Base-by-base conservation (phyloP, 2,888 invertebrate genomes). In the Amphipyra tragopoginis region DNA sequence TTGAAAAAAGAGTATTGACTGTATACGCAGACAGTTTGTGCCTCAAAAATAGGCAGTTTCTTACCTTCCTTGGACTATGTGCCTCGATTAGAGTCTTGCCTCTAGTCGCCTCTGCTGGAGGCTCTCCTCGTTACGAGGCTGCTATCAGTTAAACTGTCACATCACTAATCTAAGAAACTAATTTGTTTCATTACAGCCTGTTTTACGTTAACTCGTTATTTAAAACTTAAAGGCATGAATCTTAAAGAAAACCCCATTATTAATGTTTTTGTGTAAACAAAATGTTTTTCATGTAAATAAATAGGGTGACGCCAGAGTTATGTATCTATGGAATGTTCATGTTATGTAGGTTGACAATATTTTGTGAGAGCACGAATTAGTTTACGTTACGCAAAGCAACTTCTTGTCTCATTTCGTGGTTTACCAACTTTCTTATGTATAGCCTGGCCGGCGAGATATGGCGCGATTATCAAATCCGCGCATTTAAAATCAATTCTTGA, bases 241-340 rank as follows among this genome's bases (percentile, higher is more conserved):
- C 8, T 14, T 40, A 40, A 21, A 34, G 43, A 45, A 66, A 77
- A 76, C 73, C 70, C 75, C 71, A 69, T 65, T 52, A 57, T 58
- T 42, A 58, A 54, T 45, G 53, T 44, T 15, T 75, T 65, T 48
- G 15, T 56, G 49, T 59, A 48, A 56, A 67, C 54, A 53, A 44
- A 40, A n/a, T 45, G 47, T 65, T 63, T 67, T 52, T 62, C 57
- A 51, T 44, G 64, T 70, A 70, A 63, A 70, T 74, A 69, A 57
- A 42, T 48, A 29, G 42, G 40, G 38, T 26, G 55, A 54, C 39
- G 51, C 48, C 43, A 57, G 43, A 45, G 11, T 49, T 15, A 13
- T 48, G n/a, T 47, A 26, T 45, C 9, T 47, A 26, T 50, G 7
- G 7, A 69, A 40, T 43, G 10, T 47, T 53, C 62, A 40, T 43